Percentiles rank a stretch among this genome's conserved stretches.
These are phyloP conservation scores for Isaurus tuberculatus DNA, from an alignment of 92 coral and sea anemone genomes.

Conservation along the genomic window DNA sequence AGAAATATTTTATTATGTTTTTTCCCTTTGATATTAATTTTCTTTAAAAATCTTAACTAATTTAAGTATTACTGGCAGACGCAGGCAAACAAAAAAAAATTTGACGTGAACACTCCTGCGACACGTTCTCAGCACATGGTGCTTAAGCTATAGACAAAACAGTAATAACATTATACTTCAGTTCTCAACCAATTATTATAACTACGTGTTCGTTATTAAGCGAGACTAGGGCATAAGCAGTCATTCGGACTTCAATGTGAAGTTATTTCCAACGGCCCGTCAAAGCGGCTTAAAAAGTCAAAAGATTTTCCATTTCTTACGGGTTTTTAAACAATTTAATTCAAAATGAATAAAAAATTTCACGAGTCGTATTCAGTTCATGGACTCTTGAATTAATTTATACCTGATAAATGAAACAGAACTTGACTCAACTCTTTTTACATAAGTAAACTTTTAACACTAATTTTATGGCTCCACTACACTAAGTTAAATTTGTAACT, in stretches of 20 bases:
- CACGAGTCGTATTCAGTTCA: no score
- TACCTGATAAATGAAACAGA: neutral
- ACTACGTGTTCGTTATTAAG: neutral
- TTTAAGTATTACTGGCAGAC: neutral
- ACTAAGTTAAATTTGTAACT: no score
- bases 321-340: no score
- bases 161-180: neutral
- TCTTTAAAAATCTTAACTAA: neutral
- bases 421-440: neutral
- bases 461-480: no score
- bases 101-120: neutral
- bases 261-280: neutral
- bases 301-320: no score
- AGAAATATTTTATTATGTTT: neutral
- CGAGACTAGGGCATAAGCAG: neutral
- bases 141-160: neutral
- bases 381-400: no score
- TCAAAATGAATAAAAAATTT: no score
- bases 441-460: no score
- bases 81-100: neutral
- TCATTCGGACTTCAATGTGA: neutral
- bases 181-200: neutral
- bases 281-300: neutral
- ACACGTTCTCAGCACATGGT: constrained; percentile 37
- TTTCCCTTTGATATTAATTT: neutral